Base-by-base conservation (phyloP, 2,888 invertebrate species). In the Stenoptilia bipunctidactyla region DNA sequence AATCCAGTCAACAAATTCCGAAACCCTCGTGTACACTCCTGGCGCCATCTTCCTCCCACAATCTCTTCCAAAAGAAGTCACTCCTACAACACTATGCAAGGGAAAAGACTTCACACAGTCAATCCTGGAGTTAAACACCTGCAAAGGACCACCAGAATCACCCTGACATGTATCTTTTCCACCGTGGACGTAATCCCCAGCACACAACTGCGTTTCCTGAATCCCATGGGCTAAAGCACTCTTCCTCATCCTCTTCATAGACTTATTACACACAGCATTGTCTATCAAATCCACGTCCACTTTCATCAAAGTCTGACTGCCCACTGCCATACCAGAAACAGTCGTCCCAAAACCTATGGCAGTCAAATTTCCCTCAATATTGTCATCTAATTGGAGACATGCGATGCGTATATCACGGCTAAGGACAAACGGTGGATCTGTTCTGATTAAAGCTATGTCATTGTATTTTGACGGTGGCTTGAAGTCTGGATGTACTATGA, bases 271-370 rank as follows among this genome's bases (percentile, higher is more conserved):
- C 4, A 56, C 45, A 0, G 45, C 40, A 38, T 53, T 66, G 5
- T 66, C 51, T 1, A 85, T 59, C 0, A 68, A 44, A 43, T 82
- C 79, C 0, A 85, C 65, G n/a, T 83, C 72, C 0, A 84, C 85
- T 44, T 65, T 76, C 85, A 85, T 85, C 34, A 85, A 44, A 0
- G 83, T 83, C 45, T 74, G 70, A 45, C 84, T 84, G 0, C 82
- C 80, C 2, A 47, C 46, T 0, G 55, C 46, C 1, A 65, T 70
- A 55, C 83, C 85, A 13, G 82, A 72, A 12, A 59, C 52, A 0
- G 85, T 85, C 41, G 85, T 86, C 1, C 90, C 90, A 63, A 89
- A 91, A 2, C 90, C 91, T 25, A 86, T 86, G 0, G 88, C 89
- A 1, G 87, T 86, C 4, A 86, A 70, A 37, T 68, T 77, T 0